phyloP scores from a whole-genome alignment of 2,888 invertebrate genomes.

The Eilema depressum region DNA sequence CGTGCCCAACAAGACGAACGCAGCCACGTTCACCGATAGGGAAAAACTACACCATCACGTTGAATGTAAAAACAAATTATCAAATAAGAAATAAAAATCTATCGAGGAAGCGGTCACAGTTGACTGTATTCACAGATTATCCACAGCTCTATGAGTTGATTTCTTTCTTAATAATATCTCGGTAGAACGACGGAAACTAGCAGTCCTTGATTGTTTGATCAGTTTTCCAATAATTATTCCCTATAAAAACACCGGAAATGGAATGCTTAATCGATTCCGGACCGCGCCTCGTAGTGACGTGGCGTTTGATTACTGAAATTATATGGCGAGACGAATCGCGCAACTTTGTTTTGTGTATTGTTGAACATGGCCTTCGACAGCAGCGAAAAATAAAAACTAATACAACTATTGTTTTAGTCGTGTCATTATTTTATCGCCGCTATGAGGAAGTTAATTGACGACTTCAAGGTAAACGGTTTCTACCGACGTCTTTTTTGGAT shows the following conservation, averaged over 20 bases:
- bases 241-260: conserved; percentile 84
- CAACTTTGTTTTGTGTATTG: conserved; percentile 83
- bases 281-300: conserved; percentile 81
- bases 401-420: conserved; percentile 84
- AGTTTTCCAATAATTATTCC: conserved; percentile 83
- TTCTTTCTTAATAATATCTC: conserved; percentile 74
- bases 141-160: conserved; percentile 76
- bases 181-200: conserved; percentile 74
- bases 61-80: conserved; percentile 83
- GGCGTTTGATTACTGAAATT: conserved; percentile 84
- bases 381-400: conserved; percentile 83
- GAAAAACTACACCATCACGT: conserved; percentile 77
- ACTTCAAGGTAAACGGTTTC: conserved; percentile 77
- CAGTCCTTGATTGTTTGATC: conserved; percentile 80
- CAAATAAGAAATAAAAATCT: conserved; percentile 80
- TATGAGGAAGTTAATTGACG: conserved; percentile 81
- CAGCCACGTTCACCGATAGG: conserved; percentile 58
- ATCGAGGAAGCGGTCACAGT: conserved; percentile 85
- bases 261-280: conserved; percentile 84
- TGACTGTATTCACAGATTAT: conserved; percentile 81
- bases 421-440: conserved; percentile 78
- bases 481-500: conserved; percentile 61
- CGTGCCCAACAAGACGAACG: conserved; percentile 66
- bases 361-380: conserved; percentile 77
- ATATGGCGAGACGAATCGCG: conserved; percentile 83